Percentiles rank a stretch among this genome's conserved stretches.
These are phyloP conservation scores for Elachura formosa DNA, from an alignment of 2,113 vertebrate genomes.

Conservation along the genomic window DNA sequence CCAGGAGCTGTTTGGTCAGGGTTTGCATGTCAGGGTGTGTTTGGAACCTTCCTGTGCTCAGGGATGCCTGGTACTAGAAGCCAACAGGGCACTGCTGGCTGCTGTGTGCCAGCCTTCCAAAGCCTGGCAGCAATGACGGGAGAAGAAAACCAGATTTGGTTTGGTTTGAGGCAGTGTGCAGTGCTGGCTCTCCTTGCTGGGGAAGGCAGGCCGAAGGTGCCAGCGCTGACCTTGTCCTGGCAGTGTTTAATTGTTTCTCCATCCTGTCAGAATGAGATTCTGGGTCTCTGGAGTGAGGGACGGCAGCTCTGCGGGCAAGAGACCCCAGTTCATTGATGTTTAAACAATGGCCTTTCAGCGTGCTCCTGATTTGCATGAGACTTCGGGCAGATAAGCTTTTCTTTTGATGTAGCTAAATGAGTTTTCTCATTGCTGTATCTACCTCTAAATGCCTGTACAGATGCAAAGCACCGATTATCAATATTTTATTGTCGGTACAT, in stretches of 20 bases:
- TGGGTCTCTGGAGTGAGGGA: not conserved
- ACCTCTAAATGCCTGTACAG: not conserved
- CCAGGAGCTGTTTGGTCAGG: not conserved
- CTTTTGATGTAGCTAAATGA: not conserved
- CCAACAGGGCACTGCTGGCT: not conserved
- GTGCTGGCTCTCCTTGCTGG: not conserved
- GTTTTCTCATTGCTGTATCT: not conserved
- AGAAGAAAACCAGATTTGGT: not conserved
- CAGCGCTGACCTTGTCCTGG: not conserved
- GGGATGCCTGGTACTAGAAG: not conserved
- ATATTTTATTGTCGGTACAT: not conserved
- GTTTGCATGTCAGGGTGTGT: not conserved
- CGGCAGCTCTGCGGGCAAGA: not conserved
- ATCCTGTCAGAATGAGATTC: not conserved
- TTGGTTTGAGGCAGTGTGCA: not conserved
- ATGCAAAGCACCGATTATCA: not conserved
- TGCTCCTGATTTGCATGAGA: not conserved
- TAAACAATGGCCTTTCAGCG: not conserved
- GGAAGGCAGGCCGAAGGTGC: not conserved
- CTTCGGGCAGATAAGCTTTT: not conserved
- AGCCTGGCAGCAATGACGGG: not conserved
- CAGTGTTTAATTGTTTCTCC: not conserved
- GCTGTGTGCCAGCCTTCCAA: not conserved
- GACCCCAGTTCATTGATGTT: not conserved
- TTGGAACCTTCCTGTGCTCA: not conserved